Evolutionary conservation across 2,113 vertebrate genomes (phyloP), one percentile per base, ranked within the genome.

Genomic region (Eptesicus fuscus): DNA sequence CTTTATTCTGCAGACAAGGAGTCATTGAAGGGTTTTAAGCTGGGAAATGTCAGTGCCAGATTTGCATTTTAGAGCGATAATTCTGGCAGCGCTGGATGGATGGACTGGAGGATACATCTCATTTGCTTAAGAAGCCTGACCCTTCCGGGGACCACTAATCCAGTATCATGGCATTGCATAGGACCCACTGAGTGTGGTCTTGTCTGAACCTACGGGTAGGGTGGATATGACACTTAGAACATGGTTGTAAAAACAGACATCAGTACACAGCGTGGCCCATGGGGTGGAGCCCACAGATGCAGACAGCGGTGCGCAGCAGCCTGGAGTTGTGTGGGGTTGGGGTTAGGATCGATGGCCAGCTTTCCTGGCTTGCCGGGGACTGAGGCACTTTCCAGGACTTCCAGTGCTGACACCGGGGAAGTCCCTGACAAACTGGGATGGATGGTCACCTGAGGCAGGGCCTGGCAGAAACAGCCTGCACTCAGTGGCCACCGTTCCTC

Each of bases 21-120:
- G 63, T 78, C 93, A 74, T 1, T 63, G 86, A 61, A 92, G 91
- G 91, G 83, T 37, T 51, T 89, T 77, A 82, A 82, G 82, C 82
- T 92, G 61, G 71, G 61, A 95, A 78, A 56, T 91, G 77, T 74
- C 91, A 91, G 83, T 8, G 25, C 14, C 40, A 59, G 70, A 94
- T 97, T 92, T 95, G 76, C 95, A 90, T 90, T 89, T 89, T 80
- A 90, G 79, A 93, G 80, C 4, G 17, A 82, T 84, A 93, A 94
- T 35, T 90, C 74, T 49, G 35, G 35, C 87, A 77, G 40, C 49
- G 40, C 74, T 73, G 59, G 65, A 69, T 90, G 80, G 83, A 77
- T 40, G 30, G 67, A 77, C 47, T 59, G 65, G 87, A 49, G 44
- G 32, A 53, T 47, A 37, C 44, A 37, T 30, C 40, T 51, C 59